Percentiles rank a stretch among this genome's conserved stretches.
phyloP scores from a whole-genome alignment of 2,797 vertebrate species.

The Loriculus beryllinus region DNA sequence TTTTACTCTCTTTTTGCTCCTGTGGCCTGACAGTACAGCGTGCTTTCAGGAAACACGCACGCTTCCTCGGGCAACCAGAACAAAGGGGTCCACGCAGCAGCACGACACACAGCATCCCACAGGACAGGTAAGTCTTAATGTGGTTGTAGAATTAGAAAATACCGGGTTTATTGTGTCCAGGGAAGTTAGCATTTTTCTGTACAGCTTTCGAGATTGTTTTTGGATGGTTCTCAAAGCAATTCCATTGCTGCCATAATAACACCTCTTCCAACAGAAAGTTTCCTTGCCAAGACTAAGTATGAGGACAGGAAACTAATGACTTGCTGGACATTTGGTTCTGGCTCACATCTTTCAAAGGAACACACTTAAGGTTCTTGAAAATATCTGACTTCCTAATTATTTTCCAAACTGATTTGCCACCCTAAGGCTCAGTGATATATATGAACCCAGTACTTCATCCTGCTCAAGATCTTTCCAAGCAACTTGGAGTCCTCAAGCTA shows the following conservation, averaged over 20 bases:
- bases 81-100: background rate
- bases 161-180: background rate
- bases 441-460: background rate
- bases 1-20: background rate
- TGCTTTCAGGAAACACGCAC: background rate
- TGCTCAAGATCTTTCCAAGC: background rate
- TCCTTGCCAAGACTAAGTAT: background rate
- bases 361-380: background rate
- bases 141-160: background rate
- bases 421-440: background rate
- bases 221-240: slow-evolving; percentile 43
- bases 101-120: background rate
- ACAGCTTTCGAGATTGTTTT: slow-evolving; percentile 2
- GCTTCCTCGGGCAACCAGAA: background rate
- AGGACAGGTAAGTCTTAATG: background rate
- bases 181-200: background rate
- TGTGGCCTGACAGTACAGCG: rapidly evolving
- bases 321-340: slow-evolving; percentile 1
- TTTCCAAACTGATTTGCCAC: background rate
- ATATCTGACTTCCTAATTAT: background rate
- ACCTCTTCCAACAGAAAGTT: background rate
- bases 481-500: background rate
- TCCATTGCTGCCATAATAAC: slow-evolving; percentile 25
- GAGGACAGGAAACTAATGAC: slow-evolving; percentile 19
- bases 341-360: background rate